phyloP scores from a whole-genome alignment of 1,140 invertebrate genomes.

The Archegozetes longisetosus region DNA sequence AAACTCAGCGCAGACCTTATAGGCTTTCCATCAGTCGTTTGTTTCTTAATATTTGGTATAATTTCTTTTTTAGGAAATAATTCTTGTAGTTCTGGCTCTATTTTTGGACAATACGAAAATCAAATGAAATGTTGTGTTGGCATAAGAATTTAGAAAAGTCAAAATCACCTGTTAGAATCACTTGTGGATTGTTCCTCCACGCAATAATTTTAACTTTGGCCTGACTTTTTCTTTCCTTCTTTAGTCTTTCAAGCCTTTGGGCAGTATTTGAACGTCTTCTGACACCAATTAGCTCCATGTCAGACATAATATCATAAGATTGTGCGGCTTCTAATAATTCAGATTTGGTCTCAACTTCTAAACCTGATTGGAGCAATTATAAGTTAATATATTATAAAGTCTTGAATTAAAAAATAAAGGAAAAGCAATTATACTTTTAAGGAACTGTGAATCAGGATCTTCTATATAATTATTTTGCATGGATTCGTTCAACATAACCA shows the following conservation, averaged over 20 bases:
- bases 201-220: slow-evolving; percentile 34
- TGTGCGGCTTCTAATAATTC: slow-evolving; percentile 24
- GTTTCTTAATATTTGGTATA: slow-evolving; percentile 11
- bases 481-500: slow-evolving; percentile 54
- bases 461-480: background rate
- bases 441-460: background rate
- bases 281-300: slow-evolving; percentile 49
- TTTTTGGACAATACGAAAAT: slow-evolving; percentile 1
- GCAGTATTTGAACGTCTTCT: slow-evolving; percentile 71
- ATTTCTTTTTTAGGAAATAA: slow-evolving; percentile 34
- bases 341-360: slow-evolving; percentile 16
- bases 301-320: slow-evolving; percentile 35
- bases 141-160: background rate
- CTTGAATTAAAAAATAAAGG: background rate
- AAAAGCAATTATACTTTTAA: background rate
- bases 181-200: slow-evolving; percentile 28
- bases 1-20: slow-evolving; percentile 42
- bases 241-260: slow-evolving; percentile 70
- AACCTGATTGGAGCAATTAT: background rate
- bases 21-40: slow-evolving; percentile 25
- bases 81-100: slow-evolving; percentile 42
- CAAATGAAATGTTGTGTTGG: background rate
- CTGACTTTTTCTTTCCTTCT: slow-evolving; percentile 53
- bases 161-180: background rate
- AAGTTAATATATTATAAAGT: too few species aligned